phyloP scores from a whole-genome alignment of 2,888 invertebrate species.

The Litoditis marina region DNA sequence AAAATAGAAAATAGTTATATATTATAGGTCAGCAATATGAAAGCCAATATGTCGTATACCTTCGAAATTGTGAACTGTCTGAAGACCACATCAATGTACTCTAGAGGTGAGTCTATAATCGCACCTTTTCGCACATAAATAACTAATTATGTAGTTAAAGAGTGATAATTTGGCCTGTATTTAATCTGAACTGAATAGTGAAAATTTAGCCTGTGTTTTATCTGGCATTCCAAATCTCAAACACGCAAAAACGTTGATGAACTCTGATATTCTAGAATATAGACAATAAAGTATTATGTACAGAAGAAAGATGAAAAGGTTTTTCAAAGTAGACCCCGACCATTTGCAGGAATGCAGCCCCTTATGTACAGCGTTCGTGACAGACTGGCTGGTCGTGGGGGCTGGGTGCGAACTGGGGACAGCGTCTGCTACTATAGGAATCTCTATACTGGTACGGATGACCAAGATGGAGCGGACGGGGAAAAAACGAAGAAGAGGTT shows the following conservation, averaged over 20 bases:
- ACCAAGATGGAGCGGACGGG: conserved; percentile 19
- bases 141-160: not conserved
- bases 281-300: not conserved
- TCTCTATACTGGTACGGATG: conserved; percentile 54
- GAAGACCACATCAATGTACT: conserved; percentile 81
- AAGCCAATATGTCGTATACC: conserved; percentile 71
- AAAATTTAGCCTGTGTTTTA: not conserved
- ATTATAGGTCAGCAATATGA: conserved; percentile 75
- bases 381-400: conserved; percentile 66
- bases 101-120: conserved; percentile 72
- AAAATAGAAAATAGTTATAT: no score
- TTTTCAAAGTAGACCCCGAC: no score
- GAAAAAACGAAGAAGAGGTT: conserved; percentile 32
- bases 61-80: conserved; percentile 85
- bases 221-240: conserved; percentile 6
- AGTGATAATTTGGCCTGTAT: not conserved
- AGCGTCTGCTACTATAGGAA: conserved; percentile 82
- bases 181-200: not conserved
- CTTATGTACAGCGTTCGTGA: conserved; percentile 80
- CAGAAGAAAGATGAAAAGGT: not conserved
- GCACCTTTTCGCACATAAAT: not conserved
- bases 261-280: no score
- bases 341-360: conserved; percentile 76
- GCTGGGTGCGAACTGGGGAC: conserved; percentile 75
- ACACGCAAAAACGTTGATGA: not conserved